These are phyloP conservation scores for Ectemnius lituratus DNA, from an alignment of 2,888 invertebrate genomes.

Conservation along the genomic window DNA sequence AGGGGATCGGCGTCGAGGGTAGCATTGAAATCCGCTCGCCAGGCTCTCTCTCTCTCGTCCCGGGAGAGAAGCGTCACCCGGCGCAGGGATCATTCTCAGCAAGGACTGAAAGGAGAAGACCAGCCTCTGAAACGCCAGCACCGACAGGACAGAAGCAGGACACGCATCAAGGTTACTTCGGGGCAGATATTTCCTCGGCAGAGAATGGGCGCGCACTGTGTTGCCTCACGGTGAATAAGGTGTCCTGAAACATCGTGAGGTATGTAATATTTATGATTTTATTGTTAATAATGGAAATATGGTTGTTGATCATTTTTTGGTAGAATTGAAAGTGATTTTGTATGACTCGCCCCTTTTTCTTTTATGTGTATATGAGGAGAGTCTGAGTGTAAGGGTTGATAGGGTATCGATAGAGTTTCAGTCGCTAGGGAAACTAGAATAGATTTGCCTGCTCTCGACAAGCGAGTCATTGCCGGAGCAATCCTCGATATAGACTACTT, in stretches of 20 bases:
- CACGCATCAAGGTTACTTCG: not conserved
- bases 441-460: not conserved
- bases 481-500: not conserved
- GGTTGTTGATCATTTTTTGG: no score
- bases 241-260: not conserved
- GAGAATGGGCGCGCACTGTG: slow-evolving; percentile 3
- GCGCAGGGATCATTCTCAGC: no score
- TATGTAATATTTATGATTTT: not conserved
- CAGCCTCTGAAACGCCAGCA: no score
- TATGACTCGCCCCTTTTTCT: no score
- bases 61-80: not conserved
- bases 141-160: no score
- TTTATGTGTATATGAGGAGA: no score
- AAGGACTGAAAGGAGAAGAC: no score
- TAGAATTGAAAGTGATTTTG: no score
- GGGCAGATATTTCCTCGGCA: not conserved
- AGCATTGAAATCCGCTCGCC: not conserved
- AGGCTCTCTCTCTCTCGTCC: not conserved
- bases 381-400: no score
- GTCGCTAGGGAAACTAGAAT: no score
- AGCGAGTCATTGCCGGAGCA: not conserved
- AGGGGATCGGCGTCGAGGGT: no score
- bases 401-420: no score
- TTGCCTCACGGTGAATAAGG: slow-evolving; percentile 3
- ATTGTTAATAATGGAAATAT: not conserved